A percentile compares a stretch with the other conserved stretches of the same genome.
Conservation (phyloP, 2,113 vertebrate genomes). For the Scomber colias region DNA sequence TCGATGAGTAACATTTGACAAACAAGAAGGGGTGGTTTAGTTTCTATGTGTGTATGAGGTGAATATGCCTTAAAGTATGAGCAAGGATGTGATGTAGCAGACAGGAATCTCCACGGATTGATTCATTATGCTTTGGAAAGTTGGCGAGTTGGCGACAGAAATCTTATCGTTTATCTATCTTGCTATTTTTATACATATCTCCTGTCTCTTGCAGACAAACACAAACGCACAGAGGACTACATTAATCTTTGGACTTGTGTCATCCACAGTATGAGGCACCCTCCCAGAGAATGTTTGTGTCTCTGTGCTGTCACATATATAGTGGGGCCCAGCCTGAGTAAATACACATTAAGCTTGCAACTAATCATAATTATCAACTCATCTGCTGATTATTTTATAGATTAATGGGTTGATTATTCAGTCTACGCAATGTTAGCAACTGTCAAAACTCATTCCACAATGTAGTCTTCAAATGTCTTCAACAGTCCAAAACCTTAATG, state of each 20-base stretch:
- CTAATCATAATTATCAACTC: background rate
- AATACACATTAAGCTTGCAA: background rate
- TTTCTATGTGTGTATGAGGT: conserved; percentile 3
- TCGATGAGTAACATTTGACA: conserved; percentile 11
- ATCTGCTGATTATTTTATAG: too few species aligned
- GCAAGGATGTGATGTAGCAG: conserved; percentile 7
- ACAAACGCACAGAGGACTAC: background rate
- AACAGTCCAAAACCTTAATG: too few species aligned
- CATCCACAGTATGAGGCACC: background rate
- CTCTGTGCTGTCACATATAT: background rate
- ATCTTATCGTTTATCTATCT: background rate
- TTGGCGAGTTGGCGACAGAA: background rate
- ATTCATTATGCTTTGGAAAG: conserved; percentile 19
- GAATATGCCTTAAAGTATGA: background rate
- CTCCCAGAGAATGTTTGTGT: conserved; percentile 3
- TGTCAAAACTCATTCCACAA: too few species aligned
- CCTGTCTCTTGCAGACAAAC: background rate
- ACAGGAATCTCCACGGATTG: conserved; percentile 9
- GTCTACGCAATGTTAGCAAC: too few species aligned
- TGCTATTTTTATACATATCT: background rate
- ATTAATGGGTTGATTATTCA: too few species aligned
- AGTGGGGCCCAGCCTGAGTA: background rate
- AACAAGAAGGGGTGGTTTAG: background rate
- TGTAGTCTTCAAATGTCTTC: too few species aligned
- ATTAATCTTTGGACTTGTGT: background rate